Conservation (phyloP, 1,140 invertebrate species). For the Orchestia grillus region DNA sequence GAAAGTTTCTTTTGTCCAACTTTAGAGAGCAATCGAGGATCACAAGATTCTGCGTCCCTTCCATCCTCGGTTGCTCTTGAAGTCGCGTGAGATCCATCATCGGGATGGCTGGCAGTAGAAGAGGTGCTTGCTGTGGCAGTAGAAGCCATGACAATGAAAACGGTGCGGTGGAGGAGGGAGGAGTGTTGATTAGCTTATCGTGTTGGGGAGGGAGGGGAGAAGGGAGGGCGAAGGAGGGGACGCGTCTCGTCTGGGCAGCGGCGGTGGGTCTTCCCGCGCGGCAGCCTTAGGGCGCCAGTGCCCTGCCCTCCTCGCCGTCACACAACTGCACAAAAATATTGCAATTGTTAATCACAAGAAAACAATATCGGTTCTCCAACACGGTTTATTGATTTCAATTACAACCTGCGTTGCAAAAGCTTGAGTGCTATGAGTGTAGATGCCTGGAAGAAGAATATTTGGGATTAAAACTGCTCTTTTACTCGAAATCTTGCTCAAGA, state of each 20-base stretch:
- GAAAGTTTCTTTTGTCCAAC: slow-evolving; percentile 66
- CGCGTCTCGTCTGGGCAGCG: slow-evolving; percentile 67
- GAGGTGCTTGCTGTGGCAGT: slow-evolving; percentile 61
- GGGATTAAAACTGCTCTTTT: too few species aligned
- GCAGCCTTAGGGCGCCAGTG: slow-evolving; percentile 61
- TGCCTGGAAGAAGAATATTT: too few species aligned
- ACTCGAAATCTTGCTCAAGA: too few species aligned
- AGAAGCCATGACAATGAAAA: slow-evolving; percentile 60
- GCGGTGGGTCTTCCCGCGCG: slow-evolving; percentile 64
- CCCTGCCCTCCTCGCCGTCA: slow-evolving; percentile 57
- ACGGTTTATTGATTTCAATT: too few species aligned
- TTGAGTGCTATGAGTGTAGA: too few species aligned
- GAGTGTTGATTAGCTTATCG: slow-evolving; percentile 50
- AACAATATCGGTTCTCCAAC: too few species aligned
- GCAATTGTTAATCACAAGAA: neutral
- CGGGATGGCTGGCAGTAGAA: slow-evolving; percentile 24
- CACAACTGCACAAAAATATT: slow-evolving; percentile 57
- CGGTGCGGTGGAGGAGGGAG: slow-evolving; percentile 49
- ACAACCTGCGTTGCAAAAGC: too few species aligned
- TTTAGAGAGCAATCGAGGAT: slow-evolving; percentile 62
- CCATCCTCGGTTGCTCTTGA: slow-evolving; percentile 60
- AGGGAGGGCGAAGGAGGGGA: slow-evolving; percentile 46
- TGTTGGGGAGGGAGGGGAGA: slow-evolving; percentile 58
- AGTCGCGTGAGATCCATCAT: slow-evolving; percentile 55
- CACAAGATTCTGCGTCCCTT: slow-evolving; percentile 58